Evolutionary conservation across 2,113 vertebrate species (phyloP), one percentile per base, ranked within the genome.

Genomic region (Chauna torquata): DNA sequence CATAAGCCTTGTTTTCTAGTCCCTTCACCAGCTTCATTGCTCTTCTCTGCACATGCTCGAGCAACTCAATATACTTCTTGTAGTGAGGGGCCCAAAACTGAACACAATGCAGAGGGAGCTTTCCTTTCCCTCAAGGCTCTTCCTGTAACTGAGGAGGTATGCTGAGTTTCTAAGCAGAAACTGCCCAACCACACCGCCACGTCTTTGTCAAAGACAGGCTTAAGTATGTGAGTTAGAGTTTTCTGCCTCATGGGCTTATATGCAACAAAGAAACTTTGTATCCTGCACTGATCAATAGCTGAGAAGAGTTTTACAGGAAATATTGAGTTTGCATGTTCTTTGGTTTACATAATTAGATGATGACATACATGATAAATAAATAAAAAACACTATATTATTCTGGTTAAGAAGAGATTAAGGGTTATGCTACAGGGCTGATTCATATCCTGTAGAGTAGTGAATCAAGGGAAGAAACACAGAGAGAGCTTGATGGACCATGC

Each of bases 401-500:
- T 54, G 68, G 62, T 94, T 96, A 90, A 88, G 88, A 92, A 95
- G 78, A 69, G 83, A 95, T 88, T 89, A 91, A 59, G 42, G 82
- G 17, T 90, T 90, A 80, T 42, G 68, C 18, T 76, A 81, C 17
- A 4, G 49, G 68, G 92, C 86, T 83, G 65, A 95, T 96, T 96
- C 92, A 89, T 86, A 93, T 12, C 71, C 79, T 91, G 57, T 54
- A 92, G 84, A 94, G 71, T 4, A 80, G 62, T 92, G 71, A 96
- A 97, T 96, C 94, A 95, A 96, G 38, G 23, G 77, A 88, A 90
- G 69, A 94, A 95, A 92, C 34, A 82, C 54, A 77, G 87, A 95
- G 66, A 78, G n/a, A 88, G 58, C 38, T 84, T 94, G 94, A 97
- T 71, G 82, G 79, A 94, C 66, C 77, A 91, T 79, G 72, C 58